These are phyloP conservation scores for Glareola pratincola DNA, from an alignment of 2,113 vertebrate genomes.

Conservation along the genomic window DNA sequence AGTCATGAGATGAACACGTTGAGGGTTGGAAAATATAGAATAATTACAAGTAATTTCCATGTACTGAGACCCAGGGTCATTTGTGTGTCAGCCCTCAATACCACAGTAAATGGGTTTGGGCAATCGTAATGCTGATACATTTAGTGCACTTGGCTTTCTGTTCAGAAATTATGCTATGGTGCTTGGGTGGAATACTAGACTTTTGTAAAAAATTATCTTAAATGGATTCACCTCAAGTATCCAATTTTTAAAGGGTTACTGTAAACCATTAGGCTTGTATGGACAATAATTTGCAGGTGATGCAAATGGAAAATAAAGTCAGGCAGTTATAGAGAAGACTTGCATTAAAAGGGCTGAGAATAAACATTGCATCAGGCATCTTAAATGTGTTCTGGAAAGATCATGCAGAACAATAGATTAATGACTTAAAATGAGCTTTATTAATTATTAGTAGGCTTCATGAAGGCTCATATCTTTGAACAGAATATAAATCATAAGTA, in stretches of 20 bases:
- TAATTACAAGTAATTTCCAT: slow-evolving; percentile 60
- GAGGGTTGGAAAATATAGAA: slow-evolving; percentile 44
- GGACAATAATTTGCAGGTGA: slow-evolving; percentile 4
- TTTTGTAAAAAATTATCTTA: slow-evolving; percentile 5
- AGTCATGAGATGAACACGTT: slow-evolving; percentile 1
- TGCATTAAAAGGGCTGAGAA: slow-evolving; percentile 16
- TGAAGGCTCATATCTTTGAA: background rate
- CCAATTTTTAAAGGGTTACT: slow-evolving; percentile 21
- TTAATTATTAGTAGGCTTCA: slow-evolving; percentile 58
- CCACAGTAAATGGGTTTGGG: slow-evolving; percentile 45
- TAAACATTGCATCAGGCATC: slow-evolving; percentile 41
- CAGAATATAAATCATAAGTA: slow-evolving; percentile 44
- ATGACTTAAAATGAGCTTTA: slow-evolving; percentile 46
- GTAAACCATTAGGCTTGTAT: slow-evolving; percentile 39
- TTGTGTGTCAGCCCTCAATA: slow-evolving; percentile 30
- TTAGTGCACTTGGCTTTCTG: slow-evolving; percentile 16
- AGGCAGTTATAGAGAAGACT: background rate
- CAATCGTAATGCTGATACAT: background rate
- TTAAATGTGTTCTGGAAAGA: slow-evolving; percentile 46
- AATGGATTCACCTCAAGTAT: background rate
- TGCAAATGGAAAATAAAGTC: slow-evolving; percentile 36
- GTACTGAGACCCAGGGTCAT: slow-evolving; percentile 20
- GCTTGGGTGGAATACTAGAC: background rate
- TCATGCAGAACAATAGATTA: slow-evolving; percentile 40
- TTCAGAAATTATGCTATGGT: background rate